Percentiles rank a stretch among this genome's conserved stretches.
Evolutionary conservation across 2,888 invertebrate genomes (phyloP).

Genomic region (Dicyrtoma fusca): DNA sequence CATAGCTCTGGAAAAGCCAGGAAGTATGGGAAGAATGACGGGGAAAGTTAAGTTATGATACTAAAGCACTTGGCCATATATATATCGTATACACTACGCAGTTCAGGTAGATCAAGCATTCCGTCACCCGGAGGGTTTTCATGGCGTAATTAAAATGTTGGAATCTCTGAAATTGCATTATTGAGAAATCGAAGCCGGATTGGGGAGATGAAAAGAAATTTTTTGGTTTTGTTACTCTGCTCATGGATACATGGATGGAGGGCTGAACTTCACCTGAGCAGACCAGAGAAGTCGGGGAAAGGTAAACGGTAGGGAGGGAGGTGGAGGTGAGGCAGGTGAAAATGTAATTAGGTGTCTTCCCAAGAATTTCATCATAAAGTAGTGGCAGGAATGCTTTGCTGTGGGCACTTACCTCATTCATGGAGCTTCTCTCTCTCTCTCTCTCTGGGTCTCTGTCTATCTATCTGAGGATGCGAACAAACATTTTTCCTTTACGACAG

Average conservation of each 20-base stretch:
- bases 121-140: conserved; percentile 26
- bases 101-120: conserved; percentile 28
- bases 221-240: not conserved
- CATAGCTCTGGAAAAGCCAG: too few relatives aligned
- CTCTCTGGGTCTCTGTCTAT: not conserved
- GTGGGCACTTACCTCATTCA: conserved; percentile 45
- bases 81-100: too few relatives aligned
- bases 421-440: not conserved
- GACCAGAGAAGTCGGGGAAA: too few relatives aligned
- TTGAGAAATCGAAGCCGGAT: conserved; percentile 37
- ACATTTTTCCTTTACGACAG: conserved; percentile 9
- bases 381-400: conserved; percentile 46
- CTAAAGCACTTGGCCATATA: too few relatives aligned
- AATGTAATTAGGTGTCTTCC: conserved; percentile 56
- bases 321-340: conserved; percentile 51
- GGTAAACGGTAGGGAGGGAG: not conserved
- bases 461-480: not conserved
- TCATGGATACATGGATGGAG: too few relatives aligned
- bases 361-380: conserved; percentile 54
- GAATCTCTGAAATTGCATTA: conserved; percentile 42
- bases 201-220: conserved; percentile 39
- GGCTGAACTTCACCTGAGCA: too few relatives aligned
- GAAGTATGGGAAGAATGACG: too few relatives aligned
- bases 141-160: conserved; percentile 43
- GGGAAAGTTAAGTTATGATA: too few relatives aligned